phyloP scores from a whole-genome alignment of 2,797 vertebrate species.

The Limosa lapponica region DNA sequence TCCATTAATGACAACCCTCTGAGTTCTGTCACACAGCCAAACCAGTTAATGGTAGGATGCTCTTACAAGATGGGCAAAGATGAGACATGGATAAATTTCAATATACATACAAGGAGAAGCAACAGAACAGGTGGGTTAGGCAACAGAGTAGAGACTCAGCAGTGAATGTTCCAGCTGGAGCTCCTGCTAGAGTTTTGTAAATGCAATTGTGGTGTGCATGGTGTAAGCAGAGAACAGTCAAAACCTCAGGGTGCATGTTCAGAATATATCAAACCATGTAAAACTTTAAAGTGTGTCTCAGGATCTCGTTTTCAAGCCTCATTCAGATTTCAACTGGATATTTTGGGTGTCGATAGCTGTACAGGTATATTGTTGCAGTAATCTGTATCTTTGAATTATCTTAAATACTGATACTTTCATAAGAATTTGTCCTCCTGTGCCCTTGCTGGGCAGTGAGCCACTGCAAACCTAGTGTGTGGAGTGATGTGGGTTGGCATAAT shows the following conservation, averaged over 20 bases:
- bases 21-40: too few species aligned
- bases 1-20: too few species aligned
- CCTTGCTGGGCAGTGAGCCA: neutral
- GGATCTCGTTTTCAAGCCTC: neutral
- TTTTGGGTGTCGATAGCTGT: neutral
- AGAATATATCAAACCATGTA: neutral
- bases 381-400: neutral
- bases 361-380: neutral
- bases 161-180: neutral
- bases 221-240: neutral
- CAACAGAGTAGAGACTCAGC: neutral
- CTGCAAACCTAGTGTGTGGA: neutral
- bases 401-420: neutral
- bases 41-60: too few species aligned
- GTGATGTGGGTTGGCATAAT: neutral
- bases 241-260: neutral
- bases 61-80: too few species aligned
- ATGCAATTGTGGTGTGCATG: rapidly evolving
- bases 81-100: neutral
- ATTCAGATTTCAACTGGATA: neutral
- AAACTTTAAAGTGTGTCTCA: neutral
- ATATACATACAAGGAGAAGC: neutral
- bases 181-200: neutral
- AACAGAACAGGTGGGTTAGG: neutral
- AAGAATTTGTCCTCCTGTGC: neutral